Base-by-base conservation (phyloP, 2,797 vertebrate genomes). In the Takifugu rubripes region DNA sequence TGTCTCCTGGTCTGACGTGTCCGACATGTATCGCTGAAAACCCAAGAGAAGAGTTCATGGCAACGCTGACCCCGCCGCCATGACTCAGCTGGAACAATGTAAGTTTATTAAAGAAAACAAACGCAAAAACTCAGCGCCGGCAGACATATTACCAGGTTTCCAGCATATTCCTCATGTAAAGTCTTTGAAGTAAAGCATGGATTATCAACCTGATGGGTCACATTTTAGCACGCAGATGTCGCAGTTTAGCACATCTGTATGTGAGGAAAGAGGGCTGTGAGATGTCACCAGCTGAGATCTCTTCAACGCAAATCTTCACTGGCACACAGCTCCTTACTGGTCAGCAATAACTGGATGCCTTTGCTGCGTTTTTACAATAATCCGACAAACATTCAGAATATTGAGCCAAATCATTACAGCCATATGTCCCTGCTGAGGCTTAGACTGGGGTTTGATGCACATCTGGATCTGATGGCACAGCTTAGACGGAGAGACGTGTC, bases 91-190 rank as follows among this genome's bases (percentile, higher is more conserved):
- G 83, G 86, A 90, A 87, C 83, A 84, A 89, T 88, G 91, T 88
- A 78, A 75, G 77, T 88, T 92, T 92, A 91, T 91, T 92, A 90
- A 93, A 91, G 87, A 90, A 91, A 93, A 92, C 90, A 92, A 91
- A 90, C 69, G 56, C 56, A 69, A 74, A 80, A 84, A 88, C 82
- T 66, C 46, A 21, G 52, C 45, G 75, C 81, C 45, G 66, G 78
- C 70, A 76, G 56, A 78, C 56, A 72, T 58, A 75, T 69, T 70
- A 69, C 52, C 53, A 56, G 49, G 50, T 66, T 76, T 82, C 61
- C 61, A 51, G 64, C 66, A 64, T 51, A 65, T 65, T 78, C 26
- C 49, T 67, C 16, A 9, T 78, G 68, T 63, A 59, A 73, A 40
- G 65, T 68, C 74, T 78, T 61, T 59, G 26, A 63, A 71, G 60